Conservation (phyloP, 2,113 vertebrate genomes). For the Perca fluviatilis region DNA sequence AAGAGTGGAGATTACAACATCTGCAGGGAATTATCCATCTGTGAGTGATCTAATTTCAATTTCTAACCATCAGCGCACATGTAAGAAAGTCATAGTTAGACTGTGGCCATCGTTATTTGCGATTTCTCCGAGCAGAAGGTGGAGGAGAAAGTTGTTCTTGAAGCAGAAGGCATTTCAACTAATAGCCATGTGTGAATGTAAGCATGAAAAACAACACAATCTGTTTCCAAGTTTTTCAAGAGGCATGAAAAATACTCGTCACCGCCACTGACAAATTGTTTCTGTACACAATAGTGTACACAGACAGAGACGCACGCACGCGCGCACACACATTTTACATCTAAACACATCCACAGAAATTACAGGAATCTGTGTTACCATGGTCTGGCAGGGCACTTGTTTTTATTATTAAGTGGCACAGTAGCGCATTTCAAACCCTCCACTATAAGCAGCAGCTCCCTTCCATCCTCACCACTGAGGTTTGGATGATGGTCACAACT, state of each 20-base stretch:
- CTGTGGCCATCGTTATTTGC: slow-evolving; percentile 57
- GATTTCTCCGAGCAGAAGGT: slow-evolving; percentile 70
- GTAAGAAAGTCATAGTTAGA: slow-evolving; percentile 68
- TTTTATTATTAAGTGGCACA: slow-evolving; percentile 63
- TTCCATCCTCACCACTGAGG: slow-evolving; percentile 55
- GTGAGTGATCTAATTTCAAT: slow-evolving; percentile 64
- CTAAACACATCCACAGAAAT: slow-evolving; percentile 37
- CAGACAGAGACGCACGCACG: neutral
- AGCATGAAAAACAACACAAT: slow-evolving; percentile 78
- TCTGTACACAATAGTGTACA: slow-evolving; percentile 22
- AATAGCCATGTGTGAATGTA: slow-evolving; percentile 73
- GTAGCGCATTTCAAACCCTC: slow-evolving; percentile 57
- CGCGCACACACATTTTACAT: slow-evolving; percentile 21
- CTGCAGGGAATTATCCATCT: slow-evolving; percentile 72
- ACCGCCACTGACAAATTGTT: slow-evolving; percentile 53
- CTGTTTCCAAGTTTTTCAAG: slow-evolving; percentile 70
- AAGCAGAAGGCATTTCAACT: slow-evolving; percentile 70
- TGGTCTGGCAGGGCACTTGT: slow-evolving; percentile 28
- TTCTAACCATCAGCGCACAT: slow-evolving; percentile 53
- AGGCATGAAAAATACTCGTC: slow-evolving; percentile 51
- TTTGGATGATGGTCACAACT: slow-evolving; percentile 77
- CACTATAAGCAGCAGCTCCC: slow-evolving; percentile 43
- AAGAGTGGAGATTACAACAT: slow-evolving; percentile 55
- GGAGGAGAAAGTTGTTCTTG: slow-evolving; percentile 58
- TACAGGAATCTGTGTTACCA: slow-evolving; percentile 36